A percentile compares a stretch with the other conserved stretches of the same genome.
Evolutionary conservation across 2,797 vertebrate species (phyloP).

Genomic region (Parauchenoglanis punctatus): DNA sequence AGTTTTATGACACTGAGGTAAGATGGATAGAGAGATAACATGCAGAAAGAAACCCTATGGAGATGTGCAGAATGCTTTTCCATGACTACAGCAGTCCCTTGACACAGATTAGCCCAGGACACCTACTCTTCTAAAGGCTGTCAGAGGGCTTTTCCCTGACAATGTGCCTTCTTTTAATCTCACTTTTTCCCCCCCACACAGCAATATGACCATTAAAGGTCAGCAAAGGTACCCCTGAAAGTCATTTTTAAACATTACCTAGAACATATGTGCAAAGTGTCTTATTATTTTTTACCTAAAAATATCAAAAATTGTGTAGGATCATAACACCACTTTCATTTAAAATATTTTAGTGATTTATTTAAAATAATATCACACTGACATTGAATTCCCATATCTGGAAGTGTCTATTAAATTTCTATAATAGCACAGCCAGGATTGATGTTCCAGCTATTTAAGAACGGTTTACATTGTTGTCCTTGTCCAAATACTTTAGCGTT

Average conservation of each 20-base stretch:
- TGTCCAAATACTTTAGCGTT: not conserved
- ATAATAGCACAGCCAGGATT: not conserved
- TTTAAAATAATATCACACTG: not conserved
- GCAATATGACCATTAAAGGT: constrained; percentile 20
- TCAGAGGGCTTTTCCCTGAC: constrained; percentile 53
- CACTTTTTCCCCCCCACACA: constrained; percentile 12
- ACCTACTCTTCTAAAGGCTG: constrained; percentile 27
- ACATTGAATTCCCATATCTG: not conserved
- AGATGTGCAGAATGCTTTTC: constrained; percentile 30
- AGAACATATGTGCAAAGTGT: not conserved
- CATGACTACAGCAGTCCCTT: constrained; percentile 37
- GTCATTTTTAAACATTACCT: not conserved
- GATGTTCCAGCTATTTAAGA: not conserved
- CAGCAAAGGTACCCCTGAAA: not conserved
- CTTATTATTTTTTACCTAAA: not conserved
- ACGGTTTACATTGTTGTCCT: not conserved
- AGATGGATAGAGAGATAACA: constrained; percentile 34
- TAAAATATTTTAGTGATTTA: not conserved
- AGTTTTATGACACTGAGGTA: not conserved
- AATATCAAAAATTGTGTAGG: not conserved
- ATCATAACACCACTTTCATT: not conserved
- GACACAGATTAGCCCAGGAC: constrained; percentile 22
- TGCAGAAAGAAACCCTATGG: constrained; percentile 25
- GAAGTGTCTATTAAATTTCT: too few species aligned
- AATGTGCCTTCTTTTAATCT: constrained; percentile 21